These are phyloP conservation scores for Venustaconcha ellipsiformis DNA, from an alignment of 1,140 invertebrate genomes.

Conservation along the genomic window DNA sequence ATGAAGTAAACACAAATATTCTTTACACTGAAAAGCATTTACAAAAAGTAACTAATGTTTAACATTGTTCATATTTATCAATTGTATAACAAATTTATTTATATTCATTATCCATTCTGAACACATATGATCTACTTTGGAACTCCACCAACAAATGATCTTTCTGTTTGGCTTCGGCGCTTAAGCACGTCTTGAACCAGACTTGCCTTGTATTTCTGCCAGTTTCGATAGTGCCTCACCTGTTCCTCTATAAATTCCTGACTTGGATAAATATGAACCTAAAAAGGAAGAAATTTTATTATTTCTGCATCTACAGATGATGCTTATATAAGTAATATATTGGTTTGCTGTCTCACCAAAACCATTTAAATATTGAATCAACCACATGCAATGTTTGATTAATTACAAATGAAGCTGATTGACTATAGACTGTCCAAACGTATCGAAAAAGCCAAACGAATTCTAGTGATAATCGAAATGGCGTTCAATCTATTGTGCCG, in stretches of 20 bases:
- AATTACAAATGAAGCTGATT: background rate
- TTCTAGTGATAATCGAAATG: background rate
- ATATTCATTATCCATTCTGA: no score
- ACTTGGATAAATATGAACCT: conserved; percentile 50
- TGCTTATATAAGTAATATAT: background rate
- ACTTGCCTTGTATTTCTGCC: conserved; percentile 46
- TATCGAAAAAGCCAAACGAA: background rate
- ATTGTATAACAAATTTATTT: no score
- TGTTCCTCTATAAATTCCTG: conserved; percentile 45
- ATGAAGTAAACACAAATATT: no score
- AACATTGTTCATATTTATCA: no score
- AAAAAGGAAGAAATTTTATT: conserved; percentile 10
- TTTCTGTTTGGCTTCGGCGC: conserved; percentile 10
- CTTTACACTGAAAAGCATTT: no score
- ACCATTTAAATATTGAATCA: no score
- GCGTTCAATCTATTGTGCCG: no score
- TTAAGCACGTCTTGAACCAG: conserved; percentile 34
- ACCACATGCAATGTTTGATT: background rate
- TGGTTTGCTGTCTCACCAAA: background rate
- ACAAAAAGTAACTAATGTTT: no score
- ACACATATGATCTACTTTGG: no score
- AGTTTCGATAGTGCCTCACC: conserved; percentile 40
- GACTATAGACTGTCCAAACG: background rate
- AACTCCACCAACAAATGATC: no score
- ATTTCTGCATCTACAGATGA: background rate